Conservation (phyloP, 2,113 vertebrate genomes). For the Labrus mixtus region DNA sequence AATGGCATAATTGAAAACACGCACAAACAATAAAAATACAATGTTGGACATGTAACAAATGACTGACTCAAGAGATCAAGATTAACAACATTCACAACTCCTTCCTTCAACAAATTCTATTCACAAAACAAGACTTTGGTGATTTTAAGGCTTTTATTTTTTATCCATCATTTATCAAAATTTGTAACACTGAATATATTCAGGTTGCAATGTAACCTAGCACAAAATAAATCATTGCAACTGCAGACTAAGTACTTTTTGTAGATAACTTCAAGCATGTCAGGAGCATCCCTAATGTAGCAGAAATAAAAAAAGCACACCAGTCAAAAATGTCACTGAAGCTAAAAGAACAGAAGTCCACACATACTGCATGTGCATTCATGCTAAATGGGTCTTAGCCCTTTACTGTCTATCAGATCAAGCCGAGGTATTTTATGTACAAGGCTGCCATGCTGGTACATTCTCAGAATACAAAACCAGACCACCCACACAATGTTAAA, state of each 20-base stretch:
- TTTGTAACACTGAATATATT: not conserved
- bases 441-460: slow-evolving; percentile 64
- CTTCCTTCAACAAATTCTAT: slow-evolving; percentile 7
- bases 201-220: not conserved
- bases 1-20: slow-evolving; percentile 36
- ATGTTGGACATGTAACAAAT: not conserved
- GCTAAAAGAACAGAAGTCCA: slow-evolving; percentile 22
- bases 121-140: slow-evolving; percentile 21
- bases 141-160: slow-evolving; percentile 27
- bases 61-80: not conserved
- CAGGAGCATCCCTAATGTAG: slow-evolving; percentile 11
- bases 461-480: slow-evolving; percentile 53
- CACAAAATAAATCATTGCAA: not conserved
- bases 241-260: not conserved
- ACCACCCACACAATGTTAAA: slow-evolving; percentile 31
- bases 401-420: slow-evolving; percentile 32
- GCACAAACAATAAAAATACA: not conserved
- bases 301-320: not conserved
- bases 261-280: slow-evolving; percentile 36
- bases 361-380: slow-evolving; percentile 64
- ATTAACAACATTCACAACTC: slow-evolving; percentile 12
- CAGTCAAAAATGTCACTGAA: slow-evolving; percentile 3
- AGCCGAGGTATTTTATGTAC: slow-evolving; percentile 68
- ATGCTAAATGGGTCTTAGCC: slow-evolving; percentile 44
- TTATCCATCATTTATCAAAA: slow-evolving; percentile 11